A percentile compares a stretch with the other conserved stretches of the same genome.
Evolutionary conservation across 2,888 invertebrate genomes (phyloP).

Genomic region (Megalurothrips usitatus): DNA sequence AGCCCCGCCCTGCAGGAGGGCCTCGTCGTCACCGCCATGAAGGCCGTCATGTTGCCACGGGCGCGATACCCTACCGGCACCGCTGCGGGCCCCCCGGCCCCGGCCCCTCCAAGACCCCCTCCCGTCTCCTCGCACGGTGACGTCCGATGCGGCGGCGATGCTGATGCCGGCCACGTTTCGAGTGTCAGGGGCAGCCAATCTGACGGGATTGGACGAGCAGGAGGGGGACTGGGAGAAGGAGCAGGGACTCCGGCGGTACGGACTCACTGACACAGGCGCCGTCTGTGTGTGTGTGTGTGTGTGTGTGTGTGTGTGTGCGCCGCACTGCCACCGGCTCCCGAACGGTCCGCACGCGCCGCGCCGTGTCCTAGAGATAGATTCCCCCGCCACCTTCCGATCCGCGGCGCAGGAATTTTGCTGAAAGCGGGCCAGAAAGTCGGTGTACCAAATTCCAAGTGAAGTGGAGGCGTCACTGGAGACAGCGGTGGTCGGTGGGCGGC

Average conservation of each 20-base stretch:
- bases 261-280: no score
- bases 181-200: constrained; percentile 37
- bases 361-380: not conserved
- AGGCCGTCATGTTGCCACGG: constrained; percentile 11
- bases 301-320: constrained; percentile 28
- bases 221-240: constrained; percentile 29
- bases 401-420: no score
- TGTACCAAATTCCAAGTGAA: no score
- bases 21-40: not conserved
- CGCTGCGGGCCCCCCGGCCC: not conserved
- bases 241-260: no score
- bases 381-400: not conserved
- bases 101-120: constrained; percentile 25
- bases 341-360: not conserved
- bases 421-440: no score
- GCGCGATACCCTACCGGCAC: not conserved
- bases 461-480: no score
- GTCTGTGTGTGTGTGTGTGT: no score
- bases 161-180: not conserved
- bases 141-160: constrained; percentile 30
- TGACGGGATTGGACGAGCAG: constrained; percentile 29
- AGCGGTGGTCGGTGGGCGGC: no score
- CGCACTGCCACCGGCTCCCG: constrained; percentile 1
- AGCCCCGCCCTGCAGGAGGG: not conserved
- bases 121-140: constrained; percentile 32